Evolutionary conservation across 2,888 invertebrate genomes (phyloP), one percentile per base, ranked within the genome.

Genomic region (Eupithecia abbreviata): DNA sequence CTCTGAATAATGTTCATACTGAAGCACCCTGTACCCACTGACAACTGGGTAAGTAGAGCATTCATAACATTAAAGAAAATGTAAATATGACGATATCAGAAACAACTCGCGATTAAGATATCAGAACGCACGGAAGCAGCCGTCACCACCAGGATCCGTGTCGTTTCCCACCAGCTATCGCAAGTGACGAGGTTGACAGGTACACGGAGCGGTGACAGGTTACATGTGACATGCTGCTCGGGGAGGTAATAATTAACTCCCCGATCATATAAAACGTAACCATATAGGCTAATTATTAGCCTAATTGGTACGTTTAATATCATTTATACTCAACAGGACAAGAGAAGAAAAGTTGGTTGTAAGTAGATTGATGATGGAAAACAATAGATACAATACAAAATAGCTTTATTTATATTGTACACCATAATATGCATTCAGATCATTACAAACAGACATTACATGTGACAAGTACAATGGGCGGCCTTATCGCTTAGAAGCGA

Each of bases 181-280:
- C 79, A 73, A 69, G 75, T 79, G 79, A 67, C 2, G 74, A 77
- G 79, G 68, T 82, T 82, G 82, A 84, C 82, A 82, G 81, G 71
- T 80, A 82, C 83, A 86, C 85, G 80, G 89, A 90, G 75, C 86
- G 79, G 76, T 62, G 73, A 77, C 77, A 70, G 67, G 68, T 65
- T 72, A 65, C 30, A 13, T 13, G 15, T 45, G 12, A 71, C 75
- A 76, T 30, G 55, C 13, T 55, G 18, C 45, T 67, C 42, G 62
- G 72, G 41, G 45, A 68, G 30, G n/a, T 66, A 71, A 65, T n/a
- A n/a, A n/a, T n/a, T n/a, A n/a, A n/a, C n/a, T n/a, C n/a, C n/a
- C n/a, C n/a, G n/a, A n/a, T n/a, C n/a, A n/a, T n/a, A n/a, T n/a
- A n/a, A n/a, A n/a, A n/a, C n/a, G n/a, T n/a, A n/a, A n/a, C n/a